These are phyloP conservation scores for Drosophila watanabei DNA, from an alignment of 1,140 invertebrate species.

Conservation along the genomic window DNA sequence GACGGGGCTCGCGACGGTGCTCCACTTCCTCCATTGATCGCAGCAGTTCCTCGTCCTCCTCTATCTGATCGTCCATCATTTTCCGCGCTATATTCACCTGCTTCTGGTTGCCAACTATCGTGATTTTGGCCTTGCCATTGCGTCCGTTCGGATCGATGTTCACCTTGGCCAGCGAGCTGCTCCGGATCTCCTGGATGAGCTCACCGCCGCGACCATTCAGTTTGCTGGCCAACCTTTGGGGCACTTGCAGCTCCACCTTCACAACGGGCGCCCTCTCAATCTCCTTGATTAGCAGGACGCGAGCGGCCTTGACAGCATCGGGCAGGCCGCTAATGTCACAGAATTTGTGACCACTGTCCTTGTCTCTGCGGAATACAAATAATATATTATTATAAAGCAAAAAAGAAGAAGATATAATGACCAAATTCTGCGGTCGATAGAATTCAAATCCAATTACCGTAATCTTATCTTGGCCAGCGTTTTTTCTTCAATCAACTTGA, in stretches of 20 bases:
- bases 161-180: constrained; percentile 76
- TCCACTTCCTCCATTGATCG: constrained; percentile 86
- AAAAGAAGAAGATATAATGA: not conserved
- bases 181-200: constrained; percentile 89
- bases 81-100: constrained; percentile 88
- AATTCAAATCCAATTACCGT: constrained; percentile 66
- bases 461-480: constrained; percentile 91
- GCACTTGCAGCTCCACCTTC: constrained; percentile 89
- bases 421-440: not conserved
- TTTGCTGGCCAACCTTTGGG: constrained; percentile 88
- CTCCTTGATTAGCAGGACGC: constrained; percentile 90
- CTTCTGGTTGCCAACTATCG: constrained; percentile 87
- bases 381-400: no score
- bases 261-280: constrained; percentile 89
- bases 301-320: constrained; percentile 89
- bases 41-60: constrained; percentile 86
- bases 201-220: constrained; percentile 91
- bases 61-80: constrained; percentile 88
- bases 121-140: constrained; percentile 85
- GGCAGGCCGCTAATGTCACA: constrained; percentile 89
- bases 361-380: constrained; percentile 68
- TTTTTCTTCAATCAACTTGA: constrained; percentile 90
- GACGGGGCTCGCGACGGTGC: constrained; percentile 86
- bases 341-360: constrained; percentile 86
- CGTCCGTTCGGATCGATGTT: constrained; percentile 75